Evolutionary conservation across 2,113 vertebrate species (phyloP).

Genomic region (Lethenteron reissneri): DNA sequence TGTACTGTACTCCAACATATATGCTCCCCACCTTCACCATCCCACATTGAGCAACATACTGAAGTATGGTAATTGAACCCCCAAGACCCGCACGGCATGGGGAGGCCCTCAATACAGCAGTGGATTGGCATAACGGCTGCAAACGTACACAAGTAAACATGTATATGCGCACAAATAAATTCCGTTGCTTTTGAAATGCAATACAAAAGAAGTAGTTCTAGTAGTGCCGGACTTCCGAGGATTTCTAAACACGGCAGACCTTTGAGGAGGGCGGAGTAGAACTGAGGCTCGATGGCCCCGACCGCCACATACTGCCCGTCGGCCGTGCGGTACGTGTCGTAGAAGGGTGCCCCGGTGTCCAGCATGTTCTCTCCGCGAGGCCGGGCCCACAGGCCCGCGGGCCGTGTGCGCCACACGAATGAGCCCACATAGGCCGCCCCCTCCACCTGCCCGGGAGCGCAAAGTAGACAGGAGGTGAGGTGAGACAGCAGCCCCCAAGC

Average conservation of each 20-base stretch:
- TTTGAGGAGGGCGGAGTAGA: conserved; percentile 43
- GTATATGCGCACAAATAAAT: neutral
- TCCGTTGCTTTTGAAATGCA: neutral
- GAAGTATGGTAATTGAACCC: too few relatives aligned
- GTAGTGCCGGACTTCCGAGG: too few relatives aligned
- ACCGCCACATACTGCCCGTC: conserved; percentile 64
- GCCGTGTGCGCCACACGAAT: conserved; percentile 58
- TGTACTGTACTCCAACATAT: too few relatives aligned
- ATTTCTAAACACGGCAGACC: conserved; percentile 22
- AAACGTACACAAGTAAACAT: too few relatives aligned
- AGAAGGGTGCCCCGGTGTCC: conserved; percentile 63
- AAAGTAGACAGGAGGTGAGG: too few relatives aligned
- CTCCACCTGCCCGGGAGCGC: conserved; percentile 40
- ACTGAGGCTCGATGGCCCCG: conserved; percentile 62
- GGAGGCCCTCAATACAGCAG: too few relatives aligned
- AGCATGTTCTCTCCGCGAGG: conserved; percentile 53
- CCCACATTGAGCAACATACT: too few relatives aligned
- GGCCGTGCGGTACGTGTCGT: conserved; percentile 49
- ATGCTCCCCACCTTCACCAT: too few relatives aligned
- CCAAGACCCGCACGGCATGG: too few relatives aligned
- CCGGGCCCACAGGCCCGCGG: conserved; percentile 31
- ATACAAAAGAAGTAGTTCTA: neutral
- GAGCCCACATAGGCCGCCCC: conserved; percentile 63
- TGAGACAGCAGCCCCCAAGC: too few relatives aligned
- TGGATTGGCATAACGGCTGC: too few relatives aligned